Evolutionary conservation across 2,113 vertebrate species (phyloP).

Genomic region (Blennius ocellaris): DNA sequence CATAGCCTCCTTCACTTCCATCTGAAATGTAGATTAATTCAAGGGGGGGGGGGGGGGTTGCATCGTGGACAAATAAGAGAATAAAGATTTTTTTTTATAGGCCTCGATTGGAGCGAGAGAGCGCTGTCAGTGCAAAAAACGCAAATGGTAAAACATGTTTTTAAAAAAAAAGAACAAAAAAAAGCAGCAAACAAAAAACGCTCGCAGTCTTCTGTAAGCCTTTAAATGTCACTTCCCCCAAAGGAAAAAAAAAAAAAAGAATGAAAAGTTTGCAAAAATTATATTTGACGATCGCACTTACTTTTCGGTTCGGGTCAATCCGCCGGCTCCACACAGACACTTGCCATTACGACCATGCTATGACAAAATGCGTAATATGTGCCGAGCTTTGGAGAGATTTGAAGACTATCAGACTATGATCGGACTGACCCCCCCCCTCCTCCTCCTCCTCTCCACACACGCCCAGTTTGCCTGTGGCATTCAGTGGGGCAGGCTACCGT

Average conservation of each 20-base stretch:
- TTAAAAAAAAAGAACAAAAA: too few relatives aligned
- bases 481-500: slow-evolving; percentile 58
- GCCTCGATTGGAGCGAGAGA: slow-evolving; percentile 7
- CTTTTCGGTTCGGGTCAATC: slow-evolving; percentile 48
- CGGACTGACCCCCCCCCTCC: slow-evolving; percentile 54
- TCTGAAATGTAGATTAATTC: slow-evolving; percentile 22
- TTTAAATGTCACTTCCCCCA: slow-evolving; percentile 48
- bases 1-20: neutral
- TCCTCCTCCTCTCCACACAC: slow-evolving; percentile 48
- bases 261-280: slow-evolving; percentile 69
- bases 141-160: neutral
- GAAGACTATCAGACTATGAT: slow-evolving; percentile 37
- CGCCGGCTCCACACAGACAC: slow-evolving; percentile 34
- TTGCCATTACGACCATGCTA: neutral
- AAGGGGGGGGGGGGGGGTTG: slow-evolving; percentile 1
- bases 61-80: neutral
- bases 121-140: neutral
- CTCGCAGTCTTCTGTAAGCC: slow-evolving; percentile 12
- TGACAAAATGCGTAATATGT: slow-evolving; percentile 44
- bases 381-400: slow-evolving; percentile 32
- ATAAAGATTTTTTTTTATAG: neutral
- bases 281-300: slow-evolving; percentile 59
- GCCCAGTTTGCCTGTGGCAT: slow-evolving; percentile 74
- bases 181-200: too few relatives aligned
- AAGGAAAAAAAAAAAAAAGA: slow-evolving; percentile 8